Conservation (phyloP, 2,888 invertebrate genomes). For the Heteromyza rotundicornis region DNA sequence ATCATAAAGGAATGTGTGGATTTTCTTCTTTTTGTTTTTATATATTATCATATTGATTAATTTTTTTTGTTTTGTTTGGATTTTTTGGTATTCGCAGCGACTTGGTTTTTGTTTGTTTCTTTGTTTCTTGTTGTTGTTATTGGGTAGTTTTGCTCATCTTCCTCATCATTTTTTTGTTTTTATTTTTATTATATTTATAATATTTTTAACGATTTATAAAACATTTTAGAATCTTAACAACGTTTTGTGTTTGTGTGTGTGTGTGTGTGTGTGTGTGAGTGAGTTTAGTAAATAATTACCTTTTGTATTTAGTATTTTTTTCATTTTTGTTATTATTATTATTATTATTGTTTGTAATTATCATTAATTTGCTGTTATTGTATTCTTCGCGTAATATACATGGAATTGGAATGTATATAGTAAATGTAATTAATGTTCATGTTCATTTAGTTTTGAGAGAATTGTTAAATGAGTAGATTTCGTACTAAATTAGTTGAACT, state of each 20-base stretch:
- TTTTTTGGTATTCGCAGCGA: constrained; percentile 25
- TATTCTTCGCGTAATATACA: constrained; percentile 45
- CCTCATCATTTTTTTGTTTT: constrained; percentile 28
- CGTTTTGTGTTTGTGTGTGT: constrained; percentile 27
- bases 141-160: constrained; percentile 26
- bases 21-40: constrained; percentile 32
- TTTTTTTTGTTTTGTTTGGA: constrained; percentile 25
- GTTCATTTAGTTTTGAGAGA: background rate
- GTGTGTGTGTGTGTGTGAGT: constrained; percentile 22
- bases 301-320: constrained; percentile 21
- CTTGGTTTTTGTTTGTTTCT: constrained; percentile 30
- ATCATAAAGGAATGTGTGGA: constrained; percentile 24
- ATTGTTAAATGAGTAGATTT: background rate
- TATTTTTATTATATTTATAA: constrained; percentile 37
- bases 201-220: constrained; percentile 58
- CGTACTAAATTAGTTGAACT: background rate
- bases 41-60: constrained; percentile 16
- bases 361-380: constrained; percentile 18
- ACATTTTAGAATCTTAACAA: constrained; percentile 59
- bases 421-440: background rate
- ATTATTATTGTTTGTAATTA: constrained; percentile 22
- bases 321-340: constrained; percentile 25
- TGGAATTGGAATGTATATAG: constrained; percentile 28
- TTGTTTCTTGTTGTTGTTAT: constrained; percentile 41
- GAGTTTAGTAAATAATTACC: constrained; percentile 13